Base-by-base conservation (phyloP, 1,140 invertebrate species). In the Platorchestia sp. region DNA sequence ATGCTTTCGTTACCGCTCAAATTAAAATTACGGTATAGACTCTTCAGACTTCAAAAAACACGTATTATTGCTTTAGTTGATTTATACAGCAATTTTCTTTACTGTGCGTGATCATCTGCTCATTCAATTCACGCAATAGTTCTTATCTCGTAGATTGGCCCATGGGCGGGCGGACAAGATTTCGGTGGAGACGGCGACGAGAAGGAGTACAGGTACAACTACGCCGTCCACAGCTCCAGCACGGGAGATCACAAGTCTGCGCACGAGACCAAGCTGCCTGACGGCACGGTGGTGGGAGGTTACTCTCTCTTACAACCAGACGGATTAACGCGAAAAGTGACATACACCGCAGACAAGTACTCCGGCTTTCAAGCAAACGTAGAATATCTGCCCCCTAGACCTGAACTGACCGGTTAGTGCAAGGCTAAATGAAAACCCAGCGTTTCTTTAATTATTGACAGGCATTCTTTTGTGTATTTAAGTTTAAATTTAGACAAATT, bases 231-330 rank as follows among this genome's bases (percentile, higher is more conserved):
- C 53, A 53, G 59, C 75, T 59, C 90, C n/a, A 86, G 75, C 90
- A 95, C 90, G 6, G 90, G 95, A 41, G 95, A 95, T 47, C 53
- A 95, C 45, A 95, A 90, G 91, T 42, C 40, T 40, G 95, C 86
- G 22, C 89, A 95, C 40, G 95, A 95, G 45, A 43, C 44, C 40
- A 95, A 40, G 53, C 86, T 14, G 27, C 53, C 53, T 42, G 93
- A 95, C 45, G 95, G 95, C 19, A 89, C 42, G 10, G 95, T 95
- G 14, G 89, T 91, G 47, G 95, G 95, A 3, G 19, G 87, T 36
- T 95, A 95, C 86, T 87, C 86, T 14, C 86, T 95, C 43, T 41
- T 95, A 19, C 95, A 95, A 45, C 95, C 95, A 45, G 95, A 95
- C 45, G 95, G 95, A n/a, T 45, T 86, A n/a, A 45, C 89, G n/a